These are phyloP conservation scores for Pholis gunnellus DNA, from an alignment of 2,113 vertebrate species.

Conservation along the genomic window DNA sequence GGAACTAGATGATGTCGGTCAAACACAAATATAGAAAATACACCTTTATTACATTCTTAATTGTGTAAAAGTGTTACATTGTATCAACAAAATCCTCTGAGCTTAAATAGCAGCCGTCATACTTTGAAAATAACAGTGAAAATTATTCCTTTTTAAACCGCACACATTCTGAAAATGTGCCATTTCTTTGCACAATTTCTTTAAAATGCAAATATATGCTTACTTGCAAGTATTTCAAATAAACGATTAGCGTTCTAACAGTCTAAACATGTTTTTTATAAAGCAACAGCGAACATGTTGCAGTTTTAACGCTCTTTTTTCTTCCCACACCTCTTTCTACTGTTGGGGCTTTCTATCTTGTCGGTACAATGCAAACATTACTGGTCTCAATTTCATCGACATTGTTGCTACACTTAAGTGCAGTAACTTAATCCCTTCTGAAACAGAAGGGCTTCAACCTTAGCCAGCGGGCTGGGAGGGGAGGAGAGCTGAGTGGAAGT, in stretches of 20 bases:
- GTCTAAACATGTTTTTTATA: not conserved
- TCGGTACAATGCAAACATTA: constrained; percentile 84
- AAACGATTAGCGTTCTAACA: constrained; percentile 38
- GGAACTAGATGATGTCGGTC: not conserved
- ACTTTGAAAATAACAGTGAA: not conserved
- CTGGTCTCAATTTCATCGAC: constrained; percentile 81
- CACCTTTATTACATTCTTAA: not conserved
- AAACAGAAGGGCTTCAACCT: constrained; percentile 81
- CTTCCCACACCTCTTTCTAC: constrained; percentile 49
- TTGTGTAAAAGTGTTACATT: not conserved
- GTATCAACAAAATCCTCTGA: not conserved
- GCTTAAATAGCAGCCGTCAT: not conserved
- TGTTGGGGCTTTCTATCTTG: constrained; percentile 71
- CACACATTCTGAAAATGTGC: constrained; percentile 22
- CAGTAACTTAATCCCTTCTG: constrained; percentile 80
- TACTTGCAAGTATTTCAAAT: constrained; percentile 29
- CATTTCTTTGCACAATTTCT: not conserved
- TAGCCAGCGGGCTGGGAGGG: constrained; percentile 76
- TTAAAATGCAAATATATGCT: constrained; percentile 47
- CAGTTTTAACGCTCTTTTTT: constrained; percentile 19
- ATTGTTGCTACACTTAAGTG: constrained; percentile 84
- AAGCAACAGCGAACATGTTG: constrained; percentile 6
- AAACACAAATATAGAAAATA: constrained; percentile 7
- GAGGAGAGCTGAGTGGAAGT: constrained; percentile 52
- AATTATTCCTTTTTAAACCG: constrained; percentile 4